Evolutionary conservation across 2,888 invertebrate species (phyloP), one percentile per base, ranked within the genome.

Genomic region (Tigriopus californicus): DNA sequence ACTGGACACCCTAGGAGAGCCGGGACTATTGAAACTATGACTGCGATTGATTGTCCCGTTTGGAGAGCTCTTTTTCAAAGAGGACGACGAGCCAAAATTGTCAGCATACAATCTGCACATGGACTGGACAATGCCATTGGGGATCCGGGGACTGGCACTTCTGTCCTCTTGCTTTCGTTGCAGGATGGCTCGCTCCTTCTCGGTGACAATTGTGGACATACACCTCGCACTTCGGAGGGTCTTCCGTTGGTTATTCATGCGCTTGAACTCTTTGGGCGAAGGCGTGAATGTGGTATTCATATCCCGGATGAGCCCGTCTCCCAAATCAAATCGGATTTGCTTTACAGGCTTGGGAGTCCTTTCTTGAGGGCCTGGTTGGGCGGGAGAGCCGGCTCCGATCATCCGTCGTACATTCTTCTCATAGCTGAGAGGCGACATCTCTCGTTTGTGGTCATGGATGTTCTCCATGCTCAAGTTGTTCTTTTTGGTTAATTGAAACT

Each of bases 61-160:
- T 33, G 33, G 33, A 33, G 33, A 33, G 33, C 8, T 33, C 33
- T 33, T 33, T 33, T 33, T 33, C 33, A 33, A 33, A 33, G 33
- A 33, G 33, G 20, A 33, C 12, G 49, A 11, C 2, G 25, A 13
- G 8, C 41, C 13, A 41, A 49, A 41, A n/a, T 20, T 24, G 40
- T 24, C 52, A 11, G 33, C 15, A 25, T 49, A 59, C 22, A 59
- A 59, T 15, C 41, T 20, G 18, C 59, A 59, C 59, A 59, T 59
- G 41, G 40, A 40, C 41, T 53, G 51, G 18, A 59, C 59, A 42
- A 59, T 52, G 12, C 59, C 59, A 11, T 59, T 18, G n/a, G 41
- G 48, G 15, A n/a, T 8, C 20, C n/a, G 24, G 18, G 59, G 59
- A 41, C 52, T 59, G 15, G 15, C 15, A 22, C 44, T 44, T 24